Evolutionary conservation across 1,140 invertebrate species (phyloP), one percentile per base, ranked within the genome.

Genomic region (Achroia grisella): DNA sequence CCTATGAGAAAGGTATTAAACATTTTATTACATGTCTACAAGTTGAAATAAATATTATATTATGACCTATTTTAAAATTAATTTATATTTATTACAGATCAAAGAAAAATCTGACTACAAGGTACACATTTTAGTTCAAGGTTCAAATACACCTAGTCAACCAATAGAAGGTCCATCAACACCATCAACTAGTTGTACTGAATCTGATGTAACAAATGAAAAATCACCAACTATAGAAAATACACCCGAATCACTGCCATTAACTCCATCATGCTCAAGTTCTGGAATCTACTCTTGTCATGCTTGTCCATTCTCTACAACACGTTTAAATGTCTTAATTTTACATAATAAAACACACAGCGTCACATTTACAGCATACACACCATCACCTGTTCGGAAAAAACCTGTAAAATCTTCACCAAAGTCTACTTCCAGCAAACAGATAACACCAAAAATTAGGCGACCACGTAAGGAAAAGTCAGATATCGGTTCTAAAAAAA

Each of bases 291-390:
- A 90, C 68, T 88, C 88, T 4, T 94, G 93, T 75, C 85, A 88
- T 46, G 60, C 88, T 10, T 93, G 93, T 67, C 72, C 77, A 42
- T 93, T 92, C 60, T 87, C 86, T 27, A 89, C 90, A 13, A 87
- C 87, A 8, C 84, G 92, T 10, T 69, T 93, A 8, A 93, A 92
- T 66, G 90, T 92, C 23, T 87, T 93, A 49, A 89, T 93, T 43
- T 83, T 89, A 55, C 93, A 94, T 64, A 90, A 90, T 32, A 87
- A 91, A 87, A 82, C 91, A 86, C 86, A 90, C 60, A 82, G 77
- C 67, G 63, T 77, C 29, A 71, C 76, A 41, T 79, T 73, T 58
- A 73, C 64, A 17, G 69, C 82, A 33, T 86, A 81, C 40, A 87
- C 77, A 50, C 82, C 84, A 34, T 69, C 81, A 14, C 76, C 76